phyloP scores from a whole-genome alignment of 2,797 vertebrate genomes.

The Acanthurus tractus region DNA sequence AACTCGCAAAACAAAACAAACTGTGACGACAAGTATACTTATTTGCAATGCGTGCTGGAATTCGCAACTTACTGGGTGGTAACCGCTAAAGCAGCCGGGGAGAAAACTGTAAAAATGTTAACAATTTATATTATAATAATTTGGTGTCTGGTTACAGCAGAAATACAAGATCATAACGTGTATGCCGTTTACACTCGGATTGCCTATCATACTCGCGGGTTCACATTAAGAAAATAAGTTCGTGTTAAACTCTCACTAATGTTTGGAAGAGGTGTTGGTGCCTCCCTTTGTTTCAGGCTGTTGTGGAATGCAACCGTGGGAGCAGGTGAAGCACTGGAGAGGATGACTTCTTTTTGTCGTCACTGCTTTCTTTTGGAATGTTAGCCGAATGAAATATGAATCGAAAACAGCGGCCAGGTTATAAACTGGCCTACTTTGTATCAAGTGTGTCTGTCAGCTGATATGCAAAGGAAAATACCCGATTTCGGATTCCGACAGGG shows the following conservation, averaged over 20 bases:
- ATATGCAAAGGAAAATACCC: background rate
- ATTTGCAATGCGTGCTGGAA: background rate
- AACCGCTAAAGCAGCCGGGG: constrained; percentile 21
- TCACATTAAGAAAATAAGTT: background rate
- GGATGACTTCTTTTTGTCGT: too few relatives aligned
- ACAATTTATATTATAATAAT: background rate
- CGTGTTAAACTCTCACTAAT: background rate
- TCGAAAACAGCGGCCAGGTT: background rate
- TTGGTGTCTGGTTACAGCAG: background rate
- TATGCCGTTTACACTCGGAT: background rate
- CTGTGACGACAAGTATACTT: background rate
- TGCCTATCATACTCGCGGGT: too few relatives aligned
- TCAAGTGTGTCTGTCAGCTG: background rate
- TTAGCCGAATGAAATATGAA: background rate
- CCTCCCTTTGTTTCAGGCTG: background rate
- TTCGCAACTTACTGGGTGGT: constrained; percentile 4
- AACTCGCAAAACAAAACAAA: background rate
- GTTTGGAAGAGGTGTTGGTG: background rate
- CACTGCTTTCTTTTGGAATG: background rate
- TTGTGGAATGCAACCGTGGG: background rate
- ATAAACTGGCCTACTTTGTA: background rate
- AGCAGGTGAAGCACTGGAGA: background rate
- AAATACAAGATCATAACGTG: background rate
- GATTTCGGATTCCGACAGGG: too few relatives aligned
- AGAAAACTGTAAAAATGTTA: background rate